Evolutionary conservation across 1,140 invertebrate species (phyloP).

Genomic region (Oscheius sp.): DNA sequence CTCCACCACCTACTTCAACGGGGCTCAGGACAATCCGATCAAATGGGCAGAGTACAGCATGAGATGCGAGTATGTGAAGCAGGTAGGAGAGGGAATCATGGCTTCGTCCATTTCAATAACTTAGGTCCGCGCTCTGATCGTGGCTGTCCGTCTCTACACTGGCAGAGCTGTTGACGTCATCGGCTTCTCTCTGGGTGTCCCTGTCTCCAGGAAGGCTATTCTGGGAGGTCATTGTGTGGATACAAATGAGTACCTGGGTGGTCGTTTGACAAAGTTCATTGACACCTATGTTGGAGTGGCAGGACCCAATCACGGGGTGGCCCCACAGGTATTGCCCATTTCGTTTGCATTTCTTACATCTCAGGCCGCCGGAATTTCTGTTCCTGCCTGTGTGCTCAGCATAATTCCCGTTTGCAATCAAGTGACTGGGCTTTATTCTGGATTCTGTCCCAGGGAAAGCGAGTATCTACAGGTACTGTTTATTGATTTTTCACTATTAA

Average conservation of each 20-base stretch:
- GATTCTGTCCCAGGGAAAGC: slow-evolving; percentile 55
- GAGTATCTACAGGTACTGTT: slow-evolving; percentile 44
- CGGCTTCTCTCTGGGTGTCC: slow-evolving; percentile 59
- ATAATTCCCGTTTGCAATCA: slow-evolving; percentile 53
- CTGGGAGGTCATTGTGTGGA: slow-evolving; percentile 58
- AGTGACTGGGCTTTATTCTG: slow-evolving; percentile 56
- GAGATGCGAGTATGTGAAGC: slow-evolving; percentile 39
- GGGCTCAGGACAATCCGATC: slow-evolving; percentile 56
- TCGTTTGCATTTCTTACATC: not conserved
- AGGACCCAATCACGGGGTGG: slow-evolving; percentile 58
- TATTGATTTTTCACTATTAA: not conserved
- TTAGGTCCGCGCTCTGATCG: slow-evolving; percentile 55
- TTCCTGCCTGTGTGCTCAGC: slow-evolving; percentile 56
- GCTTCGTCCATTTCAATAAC: not conserved
- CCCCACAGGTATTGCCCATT: slow-evolving; percentile 41
- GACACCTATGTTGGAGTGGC: slow-evolving; percentile 59
- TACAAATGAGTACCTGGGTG: slow-evolving; percentile 56
- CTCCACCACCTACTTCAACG: slow-evolving; percentile 57
- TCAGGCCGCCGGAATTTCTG: slow-evolving; percentile 44
- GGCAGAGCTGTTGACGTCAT: slow-evolving; percentile 56
- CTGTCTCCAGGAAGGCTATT: slow-evolving; percentile 55
- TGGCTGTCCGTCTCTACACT: slow-evolving; percentile 57
- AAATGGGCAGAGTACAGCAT: slow-evolving; percentile 54
- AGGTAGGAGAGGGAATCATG: not conserved
- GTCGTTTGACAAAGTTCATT: slow-evolving; percentile 47